A percentile compares a stretch with the other conserved stretches of the same genome.
phyloP scores from a whole-genome alignment of 1,140 invertebrate species.

The Nephila pilipes region DNA sequence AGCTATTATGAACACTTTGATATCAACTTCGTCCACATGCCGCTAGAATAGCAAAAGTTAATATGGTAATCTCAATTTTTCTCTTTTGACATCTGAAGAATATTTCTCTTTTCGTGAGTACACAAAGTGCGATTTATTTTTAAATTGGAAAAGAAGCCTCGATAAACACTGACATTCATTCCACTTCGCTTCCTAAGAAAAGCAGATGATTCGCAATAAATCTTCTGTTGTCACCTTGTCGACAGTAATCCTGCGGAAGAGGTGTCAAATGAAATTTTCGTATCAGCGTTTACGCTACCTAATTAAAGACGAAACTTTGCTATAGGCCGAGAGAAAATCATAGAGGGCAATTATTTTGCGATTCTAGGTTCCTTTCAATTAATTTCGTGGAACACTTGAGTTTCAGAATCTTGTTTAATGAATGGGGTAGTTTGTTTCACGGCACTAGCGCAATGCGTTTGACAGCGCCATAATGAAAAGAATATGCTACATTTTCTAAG shows the following conservation, averaged over 20 bases:
- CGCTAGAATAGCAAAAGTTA: too few species aligned
- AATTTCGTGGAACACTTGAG: background rate
- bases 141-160: too few species aligned
- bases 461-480: background rate
- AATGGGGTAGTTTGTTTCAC: background rate
- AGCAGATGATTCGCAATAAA: slow-evolving; percentile 20
- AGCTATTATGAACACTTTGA: too few species aligned
- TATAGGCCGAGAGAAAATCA: background rate
- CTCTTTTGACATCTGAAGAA: too few species aligned
- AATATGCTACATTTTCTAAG: too few species aligned
- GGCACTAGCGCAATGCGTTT: background rate
- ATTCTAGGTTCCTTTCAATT: background rate
- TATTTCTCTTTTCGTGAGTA: too few species aligned
- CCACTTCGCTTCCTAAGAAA: background rate
- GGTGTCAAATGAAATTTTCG: background rate
- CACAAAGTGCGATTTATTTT: too few species aligned
- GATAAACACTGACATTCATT: background rate
- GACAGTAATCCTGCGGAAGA: background rate
- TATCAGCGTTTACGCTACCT: background rate
- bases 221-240: background rate
- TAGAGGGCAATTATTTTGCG: background rate
- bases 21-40: too few species aligned
- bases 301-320: background rate
- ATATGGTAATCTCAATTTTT: too few species aligned
- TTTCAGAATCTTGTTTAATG: background rate